Evolutionary conservation across 2,113 vertebrate genomes (phyloP).

Genomic region (Tychaedon coryphoeus): DNA sequence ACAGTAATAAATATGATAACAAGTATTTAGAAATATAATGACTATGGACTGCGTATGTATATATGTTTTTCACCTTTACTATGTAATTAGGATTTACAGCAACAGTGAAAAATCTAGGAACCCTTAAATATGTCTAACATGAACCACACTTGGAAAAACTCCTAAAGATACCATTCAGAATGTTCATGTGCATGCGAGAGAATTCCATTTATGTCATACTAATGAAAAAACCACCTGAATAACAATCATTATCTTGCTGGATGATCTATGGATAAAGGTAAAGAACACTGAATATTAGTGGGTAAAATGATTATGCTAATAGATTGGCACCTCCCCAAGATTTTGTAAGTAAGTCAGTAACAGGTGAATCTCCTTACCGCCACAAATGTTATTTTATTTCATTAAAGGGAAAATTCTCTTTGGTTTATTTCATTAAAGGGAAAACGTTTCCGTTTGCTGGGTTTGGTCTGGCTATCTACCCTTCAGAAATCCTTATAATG

Average conservation of each 20-base stretch:
- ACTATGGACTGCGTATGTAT: accelerated
- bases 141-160: neutral
- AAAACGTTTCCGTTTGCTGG: neutral
- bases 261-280: neutral
- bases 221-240: neutral
- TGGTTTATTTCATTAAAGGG: neutral
- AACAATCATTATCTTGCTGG: neutral
- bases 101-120: neutral
- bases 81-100: neutral
- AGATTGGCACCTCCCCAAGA: neutral
- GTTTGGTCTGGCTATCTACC: accelerated
- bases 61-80: neutral
- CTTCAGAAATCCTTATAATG: neutral
- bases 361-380: neutral
- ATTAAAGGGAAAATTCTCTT: neutral
- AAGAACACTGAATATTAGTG: neutral
- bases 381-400: neutral
- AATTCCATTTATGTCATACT: neutral
- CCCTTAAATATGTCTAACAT: neutral
- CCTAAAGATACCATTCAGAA: neutral
- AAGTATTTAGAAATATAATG: neutral
- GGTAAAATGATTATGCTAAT: neutral
- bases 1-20: neutral
- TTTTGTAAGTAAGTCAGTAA: neutral
- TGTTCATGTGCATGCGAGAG: neutral